Evolutionary conservation across 2,797 vertebrate species (phyloP), one percentile per base, ranked within the genome.

Genomic region (Myotis myotis): DNA sequence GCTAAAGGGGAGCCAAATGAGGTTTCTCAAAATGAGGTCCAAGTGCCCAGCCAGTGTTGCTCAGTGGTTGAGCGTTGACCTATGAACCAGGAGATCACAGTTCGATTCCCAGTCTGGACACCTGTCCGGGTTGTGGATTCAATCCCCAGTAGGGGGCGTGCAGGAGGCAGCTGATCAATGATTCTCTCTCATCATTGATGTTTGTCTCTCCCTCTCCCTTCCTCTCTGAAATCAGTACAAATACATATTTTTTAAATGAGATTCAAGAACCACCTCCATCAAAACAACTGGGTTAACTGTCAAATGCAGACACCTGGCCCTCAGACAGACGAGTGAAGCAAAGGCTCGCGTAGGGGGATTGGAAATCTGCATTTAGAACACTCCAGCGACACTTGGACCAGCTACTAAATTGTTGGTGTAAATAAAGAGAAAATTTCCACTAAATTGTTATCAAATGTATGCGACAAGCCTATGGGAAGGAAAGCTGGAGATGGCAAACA

Each of bases 361-460:
- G 41, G 78, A 49, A 89, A 70, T 72, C 33, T 71, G 68, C 60
- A 47, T 91, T 88, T 57, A 66, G 11, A 90, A 83, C 16, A 74
- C 12, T 17, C n/a, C 51, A 79, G 49, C 25, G 41, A 72, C 51
- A 64, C 36, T 12, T 62, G 17, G 86, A 16, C 28, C 57, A 49
- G 79, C 81, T 83, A 16, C 71, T 72, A 53, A 81, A 57, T 36
- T 84, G 11, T 71, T 71, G 36, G 20, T n/a, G 28, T 93, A 36
- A 88, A 89, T 78, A 86, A 81, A 75, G 28, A 87, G 57, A 66
- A 92, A 82, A 88, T 85, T 1, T 55, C 36, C 60, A 70, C 36
- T 62, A n/a, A 72, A 87, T 87, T 93, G 36, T 94, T 87, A 79
- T 38, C 51, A 81, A 90, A 83, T 44, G 68, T 47, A 75, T 23